Base-by-base conservation (phyloP, 2,888 invertebrate species). In the Zhuqinia jingwanae region DNA sequence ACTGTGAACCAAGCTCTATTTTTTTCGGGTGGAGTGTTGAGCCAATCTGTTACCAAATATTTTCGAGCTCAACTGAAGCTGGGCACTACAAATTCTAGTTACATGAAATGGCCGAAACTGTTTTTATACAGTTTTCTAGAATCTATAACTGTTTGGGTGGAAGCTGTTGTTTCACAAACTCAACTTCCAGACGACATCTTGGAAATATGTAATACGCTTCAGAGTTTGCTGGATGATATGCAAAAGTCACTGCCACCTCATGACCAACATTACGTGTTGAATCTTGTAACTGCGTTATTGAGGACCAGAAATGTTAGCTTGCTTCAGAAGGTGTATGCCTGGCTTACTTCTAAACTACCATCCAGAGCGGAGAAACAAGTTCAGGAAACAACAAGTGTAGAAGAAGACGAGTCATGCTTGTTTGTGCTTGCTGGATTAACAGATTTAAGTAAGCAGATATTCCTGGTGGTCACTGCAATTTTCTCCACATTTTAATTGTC, bases 251-350 rank as follows among this genome's bases (percentile, higher is more conserved):
- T 85, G 22, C 79, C 84, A 42, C 63, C 85, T 17, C 85, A 88
- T 22, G 88, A 87, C n/a, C 81, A 88, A 47, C 79, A 84, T 36
- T 70, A 79, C 17, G 68, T 85, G 1, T 20, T 90, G 0, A 70
- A 77, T 27, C 60, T 88, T 15, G 63, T 89, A 1, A 87, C 89
- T 45, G 68, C 88, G 5, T 60, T 90, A 13, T 22, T 90, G 6
- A 76, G 89, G 13, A 89, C 90, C 6, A 60, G 90, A 20, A 90
- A 89, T 65, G 87, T 90, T 0, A 68, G 45, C 2, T 58, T 90
- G 47, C 75, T 90, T 6, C 90, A 90, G 75, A 89, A 87, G 47
- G 83, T 87, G 0, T 90, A 90, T 50, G 65, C 56, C 0, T 90
- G 90, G 90, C 78, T 90, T 10, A 68, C 88, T 22, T 17, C 73